Evolutionary conservation across 2,797 vertebrate genomes (phyloP), one percentile per base, ranked within the genome.

Genomic region (Odontamblyopus rebecca): DNA sequence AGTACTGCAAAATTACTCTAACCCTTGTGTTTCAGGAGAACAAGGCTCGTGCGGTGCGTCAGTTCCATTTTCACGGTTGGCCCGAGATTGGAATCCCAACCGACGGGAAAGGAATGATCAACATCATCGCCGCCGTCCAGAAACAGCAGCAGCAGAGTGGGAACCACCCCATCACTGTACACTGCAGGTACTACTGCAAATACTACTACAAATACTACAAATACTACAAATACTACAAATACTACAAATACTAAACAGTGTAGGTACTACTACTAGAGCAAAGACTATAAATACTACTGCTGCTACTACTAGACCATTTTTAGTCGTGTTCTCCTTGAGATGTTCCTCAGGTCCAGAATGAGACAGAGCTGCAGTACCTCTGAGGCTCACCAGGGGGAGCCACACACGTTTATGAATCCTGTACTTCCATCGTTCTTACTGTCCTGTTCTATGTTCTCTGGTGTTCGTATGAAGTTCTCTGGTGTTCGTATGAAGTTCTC

Each of bases 11-110:
- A 35, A 6, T 1, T 4, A 30, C 30, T 30, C 5, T 54, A 6
- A 7, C 5, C 7, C 2, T 11, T 27, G 26, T 2, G 13, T 32
- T 3, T 67, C 91, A 97, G 94, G 97, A 98, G 80, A 98, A 96
- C 85, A 95, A 95, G 73, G 93, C 93, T 19, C 95, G 96, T 59
- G 79, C 95, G 2, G 94, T 98, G 16, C 94, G 96, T 41, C 98
- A 97, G 89, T 98, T 99, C 86, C 97, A 99, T 87, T 99, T 99
- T 91, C 97, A 99, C 0, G 97, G 96, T 72, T 99, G 98, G 97
- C 97, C 98, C 0, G 97, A 99, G 89, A 94, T 98, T 0, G 98
- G 97, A 56, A 98, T 98, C 78, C 97, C 97, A 0, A 63, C 61
- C 7, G 61, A 63, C 32, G 97, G 97, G 5, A 96, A 96, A 71